A percentile compares a stretch with the other conserved stretches of the same genome.
Conservation (phyloP, 2,797 vertebrate genomes). For the Pangasius mekongensis region DNA sequence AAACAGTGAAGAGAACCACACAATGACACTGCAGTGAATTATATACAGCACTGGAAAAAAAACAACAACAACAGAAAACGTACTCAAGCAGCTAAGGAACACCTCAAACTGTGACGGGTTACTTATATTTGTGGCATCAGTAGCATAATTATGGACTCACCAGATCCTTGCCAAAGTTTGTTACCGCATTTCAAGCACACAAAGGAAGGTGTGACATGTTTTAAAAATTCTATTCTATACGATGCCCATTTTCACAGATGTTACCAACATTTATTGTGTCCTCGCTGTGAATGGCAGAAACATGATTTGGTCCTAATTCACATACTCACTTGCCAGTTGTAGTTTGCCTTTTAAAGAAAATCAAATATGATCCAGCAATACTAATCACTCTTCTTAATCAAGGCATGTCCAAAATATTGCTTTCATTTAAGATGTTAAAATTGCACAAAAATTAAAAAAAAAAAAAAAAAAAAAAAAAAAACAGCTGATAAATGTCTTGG, state of each 20-base stretch:
- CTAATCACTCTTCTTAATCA: conserved; percentile 59
- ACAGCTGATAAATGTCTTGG: neutral
- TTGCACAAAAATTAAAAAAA: neutral
- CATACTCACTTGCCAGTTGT: conserved; percentile 43
- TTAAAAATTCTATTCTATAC: neutral
- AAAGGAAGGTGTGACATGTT: neutral
- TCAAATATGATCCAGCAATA: conserved; percentile 58
- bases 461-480: neutral
- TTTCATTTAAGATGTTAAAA: conserved; percentile 12
- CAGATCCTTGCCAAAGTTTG: conserved; percentile 80
- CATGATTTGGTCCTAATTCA: conserved; percentile 71
- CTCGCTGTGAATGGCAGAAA: neutral
- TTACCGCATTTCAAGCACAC: conserved; percentile 45
- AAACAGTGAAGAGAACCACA: conserved; percentile 58
- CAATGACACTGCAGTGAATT: conserved; percentile 50
- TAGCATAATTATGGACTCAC: conserved; percentile 63
- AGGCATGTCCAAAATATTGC: conserved; percentile 47
- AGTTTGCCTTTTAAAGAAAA: conserved; percentile 24
- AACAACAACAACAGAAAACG: conserved; percentile 63
- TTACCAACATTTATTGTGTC: conserved; percentile 1
- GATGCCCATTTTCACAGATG: neutral
- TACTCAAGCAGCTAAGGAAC: conserved; percentile 59
- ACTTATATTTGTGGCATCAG: conserved; percentile 55
- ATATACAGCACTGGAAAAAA: conserved; percentile 74
- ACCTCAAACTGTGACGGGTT: conserved; percentile 44